Percentiles rank a stretch among this genome's conserved stretches.
Evolutionary conservation across 2,797 vertebrate genomes (phyloP).

Genomic region (Percopsis omiscomaycus): DNA sequence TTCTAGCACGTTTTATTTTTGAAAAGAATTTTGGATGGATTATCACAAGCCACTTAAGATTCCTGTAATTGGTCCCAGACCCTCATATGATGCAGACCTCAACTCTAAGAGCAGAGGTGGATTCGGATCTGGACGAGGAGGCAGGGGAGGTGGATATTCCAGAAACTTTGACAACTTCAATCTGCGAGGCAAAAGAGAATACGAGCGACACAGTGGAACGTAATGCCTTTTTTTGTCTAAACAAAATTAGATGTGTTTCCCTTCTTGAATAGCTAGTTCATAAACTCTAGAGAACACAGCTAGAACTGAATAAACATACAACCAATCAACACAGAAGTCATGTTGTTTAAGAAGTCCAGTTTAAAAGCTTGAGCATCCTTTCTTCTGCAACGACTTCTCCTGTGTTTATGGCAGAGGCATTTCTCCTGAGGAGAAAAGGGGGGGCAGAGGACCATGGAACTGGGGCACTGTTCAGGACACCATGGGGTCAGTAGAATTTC

Average conservation of each 20-base stretch:
- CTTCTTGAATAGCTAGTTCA: not conserved
- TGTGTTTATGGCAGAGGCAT: constrained; percentile 69
- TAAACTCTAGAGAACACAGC: no score
- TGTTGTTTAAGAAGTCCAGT: not conserved
- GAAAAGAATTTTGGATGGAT: no score
- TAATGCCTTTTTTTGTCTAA: constrained; percentile 49
- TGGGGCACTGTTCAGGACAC: constrained; percentile 80
- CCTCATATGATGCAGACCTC: constrained; percentile 63
- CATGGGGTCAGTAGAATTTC: constrained; percentile 62
- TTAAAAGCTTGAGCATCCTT: not conserved
- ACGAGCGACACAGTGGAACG: constrained; percentile 82
- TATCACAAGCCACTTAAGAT: no score
- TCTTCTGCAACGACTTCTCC: not conserved
- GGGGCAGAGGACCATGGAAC: constrained; percentile 77
- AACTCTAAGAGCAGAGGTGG: constrained; percentile 70
- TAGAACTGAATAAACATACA: no score
- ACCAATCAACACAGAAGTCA: no score
- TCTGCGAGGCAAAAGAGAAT: constrained; percentile 82
- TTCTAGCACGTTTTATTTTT: no score
- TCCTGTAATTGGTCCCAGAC: constrained; percentile 40
- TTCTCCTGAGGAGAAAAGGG: constrained; percentile 79
- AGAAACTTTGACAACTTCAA: constrained; percentile 76
- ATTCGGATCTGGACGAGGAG: constrained; percentile 64
- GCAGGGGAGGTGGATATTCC: constrained; percentile 69
- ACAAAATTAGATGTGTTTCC: not conserved